Percentiles rank a stretch among this genome's conserved stretches.
Evolutionary conservation across 2,888 invertebrate genomes (phyloP).

Genomic region (Drosophila austrosaltans): DNA sequence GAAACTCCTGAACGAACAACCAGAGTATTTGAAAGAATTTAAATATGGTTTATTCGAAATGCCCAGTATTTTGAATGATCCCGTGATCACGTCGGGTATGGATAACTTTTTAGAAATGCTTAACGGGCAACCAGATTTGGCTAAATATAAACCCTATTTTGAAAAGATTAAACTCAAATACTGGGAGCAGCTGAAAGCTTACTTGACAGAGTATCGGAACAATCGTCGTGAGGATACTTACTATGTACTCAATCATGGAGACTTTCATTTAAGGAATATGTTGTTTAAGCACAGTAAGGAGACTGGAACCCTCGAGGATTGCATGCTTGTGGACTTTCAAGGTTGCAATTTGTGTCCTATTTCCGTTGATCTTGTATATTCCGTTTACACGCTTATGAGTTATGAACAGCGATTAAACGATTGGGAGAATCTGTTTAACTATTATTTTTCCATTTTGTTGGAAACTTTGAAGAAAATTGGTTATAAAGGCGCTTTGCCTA

Average conservation of each 20-base stretch:
- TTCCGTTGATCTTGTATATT: constrained; percentile 62
- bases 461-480: constrained; percentile 39
- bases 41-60: constrained; percentile 78
- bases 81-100: constrained; percentile 48
- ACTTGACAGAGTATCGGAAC: constrained; percentile 31
- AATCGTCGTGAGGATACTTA: constrained; percentile 47
- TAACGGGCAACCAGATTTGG: constrained; percentile 42
- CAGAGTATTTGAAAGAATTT: constrained; percentile 49
- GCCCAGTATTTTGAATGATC: constrained; percentile 45
- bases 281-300: constrained; percentile 63
- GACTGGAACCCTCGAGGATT: constrained; percentile 48
- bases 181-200: constrained; percentile 19
- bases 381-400: constrained; percentile 62
- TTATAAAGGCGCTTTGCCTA: constrained; percentile 63
- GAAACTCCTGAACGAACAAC: constrained; percentile 78
- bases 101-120: constrained; percentile 55
- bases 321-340: constrained; percentile 75
- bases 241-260: constrained; percentile 64
- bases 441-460: constrained; percentile 48
- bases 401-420: constrained; percentile 50
- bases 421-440: constrained; percentile 60
- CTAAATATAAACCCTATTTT: constrained; percentile 46
- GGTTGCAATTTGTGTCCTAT: constrained; percentile 62
- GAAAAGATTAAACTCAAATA: constrained; percentile 43
- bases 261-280: constrained; percentile 75